Percentiles rank a stretch among this genome's conserved stretches.
Conservation (phyloP, 2,113 vertebrate species). For the Laterallus jamaicensis region DNA sequence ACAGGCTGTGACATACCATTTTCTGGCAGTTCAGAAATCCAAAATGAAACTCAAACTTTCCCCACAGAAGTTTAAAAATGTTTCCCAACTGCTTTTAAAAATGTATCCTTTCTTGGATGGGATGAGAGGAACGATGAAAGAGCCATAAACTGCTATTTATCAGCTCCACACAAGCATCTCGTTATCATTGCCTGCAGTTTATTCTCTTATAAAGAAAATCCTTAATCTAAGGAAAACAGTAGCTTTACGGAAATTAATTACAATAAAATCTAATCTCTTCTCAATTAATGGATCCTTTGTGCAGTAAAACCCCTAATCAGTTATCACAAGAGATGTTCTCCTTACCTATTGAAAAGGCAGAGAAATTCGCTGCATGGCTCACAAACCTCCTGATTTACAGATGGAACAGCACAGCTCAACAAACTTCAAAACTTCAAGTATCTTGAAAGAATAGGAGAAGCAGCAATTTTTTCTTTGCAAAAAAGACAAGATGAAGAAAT, state of each 20-base stretch:
- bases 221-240: neutral
- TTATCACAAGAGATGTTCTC: neutral
- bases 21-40: neutral
- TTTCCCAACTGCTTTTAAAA: neutral
- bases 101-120: neutral
- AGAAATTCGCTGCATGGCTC: neutral
- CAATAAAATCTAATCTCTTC: neutral
- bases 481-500: neutral
- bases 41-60: neutral
- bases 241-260: neutral
- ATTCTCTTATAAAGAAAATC: neutral
- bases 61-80: neutral
- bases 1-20: neutral
- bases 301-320: neutral
- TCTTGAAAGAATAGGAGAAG: neutral
- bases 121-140: neutral
- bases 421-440: neutral
- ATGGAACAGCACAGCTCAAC: neutral
- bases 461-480: neutral
- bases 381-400: neutral
- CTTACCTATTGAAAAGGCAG: neutral
- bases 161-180: neutral
- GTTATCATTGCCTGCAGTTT: neutral
- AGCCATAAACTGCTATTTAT: neutral
- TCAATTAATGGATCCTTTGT: neutral